Evolutionary conservation across 2,797 vertebrate genomes (phyloP), one percentile per base, ranked within the genome.

Genomic region (Dermochelys coriacea): DNA sequence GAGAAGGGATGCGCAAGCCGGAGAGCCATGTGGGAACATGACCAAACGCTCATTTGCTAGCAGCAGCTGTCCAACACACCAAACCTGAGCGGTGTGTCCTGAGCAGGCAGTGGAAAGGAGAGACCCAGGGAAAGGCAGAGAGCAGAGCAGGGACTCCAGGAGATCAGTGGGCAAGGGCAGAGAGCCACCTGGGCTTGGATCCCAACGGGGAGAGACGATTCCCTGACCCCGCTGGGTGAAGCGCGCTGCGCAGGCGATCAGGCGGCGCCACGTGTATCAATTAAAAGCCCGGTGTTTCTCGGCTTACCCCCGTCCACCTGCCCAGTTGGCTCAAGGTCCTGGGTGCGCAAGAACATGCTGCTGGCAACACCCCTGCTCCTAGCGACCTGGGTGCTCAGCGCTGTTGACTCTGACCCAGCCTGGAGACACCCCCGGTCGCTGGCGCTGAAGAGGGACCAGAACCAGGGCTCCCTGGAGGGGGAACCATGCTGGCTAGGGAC

Each of bases 401-500:
- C 97, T 64, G 97, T 97, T 57, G 94, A 93, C 90, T 97, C 98
- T 3, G 98, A 98, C 47, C 96, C 94, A 2, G 96, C 96, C 86
- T 93, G 97, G 97, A 96, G 85, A 37, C 93, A 94, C 95, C 98
- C 98, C 93, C 98, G 97, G 90, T 93, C 97, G 82, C 71, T 98
- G 95, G 98, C 94, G 19, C 97, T 89, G 91, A 98, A 96, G 91
- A 98, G 97, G 27, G 98, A 98, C 95, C 89, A 90, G 8, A 97
- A 93, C 27, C 97, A 98, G 89, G 97, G 96, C 82, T 90, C 94
- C 77, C 86, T 93, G 54, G 96, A 97, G 95, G 97, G 98, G 96
- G 98, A 99, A 88, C 98, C 95, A 61, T 99, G 99, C 89, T 98
- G 98, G 96, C 97, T 98, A 78, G 97, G 98, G 81, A 95, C 96